These are phyloP conservation scores for Lutraria lutraria DNA, from an alignment of 2,888 invertebrate species.

Conservation along the genomic window DNA sequence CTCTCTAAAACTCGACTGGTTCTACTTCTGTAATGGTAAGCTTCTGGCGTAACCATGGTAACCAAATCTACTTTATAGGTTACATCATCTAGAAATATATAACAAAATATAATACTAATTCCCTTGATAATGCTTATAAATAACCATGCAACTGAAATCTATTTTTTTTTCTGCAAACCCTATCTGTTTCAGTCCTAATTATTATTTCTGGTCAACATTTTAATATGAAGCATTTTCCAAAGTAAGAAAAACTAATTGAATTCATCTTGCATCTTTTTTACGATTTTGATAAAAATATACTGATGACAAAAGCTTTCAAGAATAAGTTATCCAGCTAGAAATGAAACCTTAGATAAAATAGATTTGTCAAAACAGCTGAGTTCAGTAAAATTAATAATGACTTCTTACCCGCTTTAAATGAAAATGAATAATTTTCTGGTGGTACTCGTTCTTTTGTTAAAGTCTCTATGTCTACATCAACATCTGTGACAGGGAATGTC, in stretches of 20 bases:
- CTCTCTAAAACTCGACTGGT: conserved; percentile 80
- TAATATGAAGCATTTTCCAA: too few relatives aligned
- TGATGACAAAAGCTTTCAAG: too few relatives aligned
- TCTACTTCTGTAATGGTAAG: conserved; percentile 81
- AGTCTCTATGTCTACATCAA: conserved; percentile 79
- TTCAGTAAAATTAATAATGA: neutral
- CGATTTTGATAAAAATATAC: too few relatives aligned
- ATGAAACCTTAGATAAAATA: too few relatives aligned
- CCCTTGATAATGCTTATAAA: too few relatives aligned
- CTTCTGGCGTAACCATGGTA: conserved; percentile 74
- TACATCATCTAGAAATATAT: conserved; percentile 70
- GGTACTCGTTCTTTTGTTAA: conserved; percentile 79
- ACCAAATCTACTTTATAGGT: conserved; percentile 74
- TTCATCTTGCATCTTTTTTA: too few relatives aligned
- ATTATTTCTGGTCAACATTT: too few relatives aligned
- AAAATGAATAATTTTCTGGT: conserved; percentile 77
- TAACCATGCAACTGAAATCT: neutral
- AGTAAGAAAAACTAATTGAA: too few relatives aligned
- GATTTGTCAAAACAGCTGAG: too few relatives aligned
- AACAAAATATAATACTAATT: neutral
- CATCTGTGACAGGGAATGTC: conserved; percentile 76
- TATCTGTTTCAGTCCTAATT: too few relatives aligned
- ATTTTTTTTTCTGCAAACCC: too few relatives aligned
- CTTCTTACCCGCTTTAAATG: conserved; percentile 80
- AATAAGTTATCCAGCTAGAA: too few relatives aligned